phyloP scores from a whole-genome alignment of 1,140 invertebrate genomes.

The Zaprionus ghesquierei region DNA sequence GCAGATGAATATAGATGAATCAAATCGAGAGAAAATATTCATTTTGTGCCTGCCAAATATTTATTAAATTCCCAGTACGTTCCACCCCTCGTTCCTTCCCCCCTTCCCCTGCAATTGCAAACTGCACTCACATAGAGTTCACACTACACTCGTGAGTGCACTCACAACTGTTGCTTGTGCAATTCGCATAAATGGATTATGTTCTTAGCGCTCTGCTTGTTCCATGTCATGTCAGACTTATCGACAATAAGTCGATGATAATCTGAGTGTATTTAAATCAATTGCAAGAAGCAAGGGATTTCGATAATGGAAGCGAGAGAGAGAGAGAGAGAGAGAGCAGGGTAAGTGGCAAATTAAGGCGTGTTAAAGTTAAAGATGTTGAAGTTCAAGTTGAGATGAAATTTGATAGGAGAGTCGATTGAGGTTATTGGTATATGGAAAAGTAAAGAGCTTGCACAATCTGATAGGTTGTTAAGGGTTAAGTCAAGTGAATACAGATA shows the following conservation, averaged over 20 bases:
- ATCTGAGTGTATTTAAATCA: neutral
- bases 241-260: slow-evolving; percentile 1
- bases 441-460: no score
- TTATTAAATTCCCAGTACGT: neutral
- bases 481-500: no score
- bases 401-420: no score
- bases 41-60: slow-evolving; percentile 12
- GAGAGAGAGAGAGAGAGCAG: no score
- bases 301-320: neutral
- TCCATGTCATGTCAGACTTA: slow-evolving; percentile 17
- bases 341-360: no score
- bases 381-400: no score
- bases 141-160: neutral
- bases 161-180: slow-evolving; percentile 7
- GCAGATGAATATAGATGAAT: slow-evolving; percentile 8
- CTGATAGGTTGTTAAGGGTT: no score
- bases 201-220: slow-evolving; percentile 10
- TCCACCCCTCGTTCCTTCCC: neutral
- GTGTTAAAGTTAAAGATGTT: no score
- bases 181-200: slow-evolving; percentile 38
- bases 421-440: no score
- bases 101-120: neutral
- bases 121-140: neutral
- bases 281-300: neutral
- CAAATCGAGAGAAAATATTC: slow-evolving; percentile 4